phyloP scores from a whole-genome alignment of 2,797 vertebrate genomes.

The Urosaurus nigricauda region DNA sequence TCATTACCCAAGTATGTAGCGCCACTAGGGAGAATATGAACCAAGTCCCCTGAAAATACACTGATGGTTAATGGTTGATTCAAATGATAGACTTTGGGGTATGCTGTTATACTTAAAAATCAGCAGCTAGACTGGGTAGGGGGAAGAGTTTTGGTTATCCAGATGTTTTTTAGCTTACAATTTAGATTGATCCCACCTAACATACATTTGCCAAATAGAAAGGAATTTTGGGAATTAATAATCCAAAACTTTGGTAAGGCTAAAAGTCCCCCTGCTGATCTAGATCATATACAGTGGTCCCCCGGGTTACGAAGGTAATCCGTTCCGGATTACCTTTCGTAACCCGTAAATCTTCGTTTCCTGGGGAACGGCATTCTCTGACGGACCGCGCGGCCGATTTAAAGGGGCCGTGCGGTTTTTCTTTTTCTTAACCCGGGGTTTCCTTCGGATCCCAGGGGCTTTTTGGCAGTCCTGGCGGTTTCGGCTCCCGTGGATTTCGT shows the following conservation, averaged over 20 bases:
- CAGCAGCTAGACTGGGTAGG: background rate
- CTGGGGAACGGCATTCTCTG: too few species aligned
- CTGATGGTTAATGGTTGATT: background rate
- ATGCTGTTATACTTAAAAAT: background rate
- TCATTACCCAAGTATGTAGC: background rate
- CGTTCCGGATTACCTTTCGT: too few species aligned
- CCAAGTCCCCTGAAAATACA: accelerated
- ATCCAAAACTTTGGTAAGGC: background rate
- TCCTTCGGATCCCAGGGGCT: too few species aligned
- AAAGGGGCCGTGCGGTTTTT: too few species aligned
- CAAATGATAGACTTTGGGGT: background rate
- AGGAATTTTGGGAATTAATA: background rate
- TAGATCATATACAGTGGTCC: background rate
- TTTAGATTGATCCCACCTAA: background rate
- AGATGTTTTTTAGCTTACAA: background rate
- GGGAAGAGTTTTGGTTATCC: background rate
- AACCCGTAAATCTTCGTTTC: too few species aligned
- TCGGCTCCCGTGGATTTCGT: too few species aligned
- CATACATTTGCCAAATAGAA: background rate
- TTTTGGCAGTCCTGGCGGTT: too few species aligned
- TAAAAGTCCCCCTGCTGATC: background rate
- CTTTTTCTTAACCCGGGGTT: too few species aligned
- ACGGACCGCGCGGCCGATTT: too few species aligned
- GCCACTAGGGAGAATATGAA: background rate
- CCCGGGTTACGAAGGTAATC: too few species aligned